Conservation (phyloP, 2,888 invertebrate species). For the Steinernema carpocapsae region DNA sequence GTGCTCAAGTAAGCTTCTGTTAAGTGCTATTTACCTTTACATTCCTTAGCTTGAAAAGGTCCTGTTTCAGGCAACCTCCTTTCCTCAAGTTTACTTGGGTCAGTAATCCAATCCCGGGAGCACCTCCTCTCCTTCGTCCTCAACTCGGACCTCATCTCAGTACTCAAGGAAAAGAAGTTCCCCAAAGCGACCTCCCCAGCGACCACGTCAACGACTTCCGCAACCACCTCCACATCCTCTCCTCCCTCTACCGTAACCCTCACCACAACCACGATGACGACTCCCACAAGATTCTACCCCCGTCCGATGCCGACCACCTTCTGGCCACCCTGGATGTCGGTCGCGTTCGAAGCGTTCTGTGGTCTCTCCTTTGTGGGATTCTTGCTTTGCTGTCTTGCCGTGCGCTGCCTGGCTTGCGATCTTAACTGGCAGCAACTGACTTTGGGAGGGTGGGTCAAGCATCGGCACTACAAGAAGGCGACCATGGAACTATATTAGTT, state of each 20-base stretch:
- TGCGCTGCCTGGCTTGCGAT: slow-evolving; percentile 23
- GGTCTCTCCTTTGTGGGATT: slow-evolving; percentile 18
- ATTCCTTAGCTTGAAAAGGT: no score
- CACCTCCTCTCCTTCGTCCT: slow-evolving; percentile 37
- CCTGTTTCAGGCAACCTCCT: slow-evolving; percentile 36
- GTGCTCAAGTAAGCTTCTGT: no score
- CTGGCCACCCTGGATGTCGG: slow-evolving; percentile 27
- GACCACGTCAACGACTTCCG: neutral
- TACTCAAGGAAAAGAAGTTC: slow-evolving; percentile 4
- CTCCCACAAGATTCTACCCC: neutral
- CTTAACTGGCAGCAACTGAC: slow-evolving; percentile 12
- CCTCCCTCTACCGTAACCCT: neutral
- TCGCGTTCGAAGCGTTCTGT: slow-evolving; percentile 25
- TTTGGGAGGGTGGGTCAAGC: slow-evolving; percentile 10
- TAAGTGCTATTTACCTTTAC: no score
- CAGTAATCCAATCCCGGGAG: slow-evolving; percentile 37
- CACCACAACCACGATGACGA: neutral
- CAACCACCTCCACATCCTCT: neutral
- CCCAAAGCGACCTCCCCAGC: neutral
- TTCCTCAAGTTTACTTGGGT: slow-evolving; percentile 33
- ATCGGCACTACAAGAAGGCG: slow-evolving; percentile 26
- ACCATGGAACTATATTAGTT: slow-evolving; percentile 21
- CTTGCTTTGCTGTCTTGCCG: slow-evolving; percentile 10
- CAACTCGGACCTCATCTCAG: slow-evolving; percentile 34
- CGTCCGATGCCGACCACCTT: slow-evolving; percentile 16